Percentiles rank a stretch among this genome's conserved stretches.
phyloP scores from a whole-genome alignment of 2,888 invertebrate genomes.

The Carcina quercana region DNA sequence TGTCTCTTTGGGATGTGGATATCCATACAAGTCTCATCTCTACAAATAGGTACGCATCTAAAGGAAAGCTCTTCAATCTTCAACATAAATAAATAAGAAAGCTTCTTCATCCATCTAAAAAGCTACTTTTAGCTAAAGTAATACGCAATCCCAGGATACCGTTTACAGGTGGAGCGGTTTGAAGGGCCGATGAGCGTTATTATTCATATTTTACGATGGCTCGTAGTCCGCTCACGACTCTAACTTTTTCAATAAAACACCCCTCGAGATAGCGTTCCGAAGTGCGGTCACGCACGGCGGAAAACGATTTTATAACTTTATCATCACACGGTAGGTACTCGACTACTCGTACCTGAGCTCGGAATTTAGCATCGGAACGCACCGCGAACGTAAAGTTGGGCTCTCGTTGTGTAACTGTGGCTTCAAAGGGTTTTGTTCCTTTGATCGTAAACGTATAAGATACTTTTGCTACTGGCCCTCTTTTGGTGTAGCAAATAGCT shows the following conservation, averaged over 20 bases:
- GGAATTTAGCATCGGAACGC: not conserved
- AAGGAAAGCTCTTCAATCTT: too few species aligned
- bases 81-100: too few species aligned
- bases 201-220: conserved; percentile 63
- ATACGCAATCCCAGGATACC: conserved; percentile 3
- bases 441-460: too few species aligned
- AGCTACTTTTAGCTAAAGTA: too few species aligned
- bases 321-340: conserved; percentile 53
- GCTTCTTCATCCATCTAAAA: too few species aligned
- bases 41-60: too few species aligned
- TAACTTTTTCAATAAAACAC: conserved; percentile 72
- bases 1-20: too few species aligned
- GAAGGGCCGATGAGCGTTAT: conserved; percentile 27
- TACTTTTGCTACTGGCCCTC: too few species aligned
- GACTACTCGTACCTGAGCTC: conserved; percentile 15
- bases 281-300: conserved; percentile 62
- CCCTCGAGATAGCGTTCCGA: conserved; percentile 47
- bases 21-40: too few species aligned
- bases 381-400: too few species aligned
- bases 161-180: conserved; percentile 13
- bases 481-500: too few species aligned
- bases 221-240: conserved; percentile 62
- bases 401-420: not conserved
- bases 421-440: too few species aligned
- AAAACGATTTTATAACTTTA: conserved; percentile 70